These are phyloP conservation scores for Carassius carassius DNA, from an alignment of 2,113 vertebrate species.

Conservation along the genomic window DNA sequence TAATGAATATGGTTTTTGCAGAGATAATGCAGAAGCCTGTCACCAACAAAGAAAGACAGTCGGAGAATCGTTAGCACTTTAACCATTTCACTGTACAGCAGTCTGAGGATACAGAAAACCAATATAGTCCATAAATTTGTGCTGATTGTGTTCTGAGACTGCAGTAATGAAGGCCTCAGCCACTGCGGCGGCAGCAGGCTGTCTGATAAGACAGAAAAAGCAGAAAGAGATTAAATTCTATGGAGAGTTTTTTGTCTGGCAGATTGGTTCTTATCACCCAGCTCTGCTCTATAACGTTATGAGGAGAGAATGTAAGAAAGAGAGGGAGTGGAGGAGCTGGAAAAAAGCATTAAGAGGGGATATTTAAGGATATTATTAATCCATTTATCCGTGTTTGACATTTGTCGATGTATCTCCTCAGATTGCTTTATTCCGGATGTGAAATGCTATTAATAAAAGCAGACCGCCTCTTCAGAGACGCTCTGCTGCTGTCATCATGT, in stretches of 20 bases:
- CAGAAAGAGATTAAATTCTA: constrained; percentile 78
- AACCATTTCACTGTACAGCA: constrained; percentile 44
- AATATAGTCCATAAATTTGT: constrained; percentile 68
- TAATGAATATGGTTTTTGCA: constrained; percentile 15
- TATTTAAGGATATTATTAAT: constrained; percentile 74
- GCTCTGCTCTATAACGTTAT: constrained; percentile 66
- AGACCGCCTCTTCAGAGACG: constrained; percentile 1
- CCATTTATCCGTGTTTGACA: constrained; percentile 79
- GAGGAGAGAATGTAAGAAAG: constrained; percentile 53
- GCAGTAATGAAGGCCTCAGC: constrained; percentile 73
- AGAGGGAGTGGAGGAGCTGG: constrained; percentile 26
- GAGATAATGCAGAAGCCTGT: neutral
- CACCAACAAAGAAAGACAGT: constrained; percentile 18
- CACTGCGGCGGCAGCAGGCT: constrained; percentile 60
- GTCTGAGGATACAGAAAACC: constrained; percentile 42
- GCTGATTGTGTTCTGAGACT: constrained; percentile 71
- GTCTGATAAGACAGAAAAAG: constrained; percentile 74
- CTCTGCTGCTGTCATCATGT: constrained; percentile 9
- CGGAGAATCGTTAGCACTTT: constrained; percentile 43
- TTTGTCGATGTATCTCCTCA: constrained; percentile 72
- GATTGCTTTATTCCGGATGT: constrained; percentile 47
- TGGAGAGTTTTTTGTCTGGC: constrained; percentile 71
- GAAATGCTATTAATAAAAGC: constrained; percentile 21
- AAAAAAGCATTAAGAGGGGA: constrained; percentile 62
- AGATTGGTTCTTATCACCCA: constrained; percentile 77